Percentiles rank a stretch among this genome's conserved stretches.
These are phyloP conservation scores for Gorsachius goisagi DNA, from an alignment of 2,113 vertebrate genomes.

Conservation along the genomic window DNA sequence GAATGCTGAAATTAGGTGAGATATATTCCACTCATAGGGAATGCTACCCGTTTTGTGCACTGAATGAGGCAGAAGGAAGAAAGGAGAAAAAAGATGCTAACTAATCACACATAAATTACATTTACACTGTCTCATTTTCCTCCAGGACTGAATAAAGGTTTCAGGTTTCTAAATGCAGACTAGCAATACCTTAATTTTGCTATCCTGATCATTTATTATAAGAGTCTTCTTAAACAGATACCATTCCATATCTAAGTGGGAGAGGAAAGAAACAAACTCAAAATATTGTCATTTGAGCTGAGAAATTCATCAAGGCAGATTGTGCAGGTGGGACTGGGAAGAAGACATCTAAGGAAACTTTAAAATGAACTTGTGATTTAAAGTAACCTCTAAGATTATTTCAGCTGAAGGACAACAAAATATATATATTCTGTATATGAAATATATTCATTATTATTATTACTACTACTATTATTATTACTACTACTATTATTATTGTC, in stretches of 20 bases:
- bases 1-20: neutral
- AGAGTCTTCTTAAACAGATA: neutral
- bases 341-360: neutral
- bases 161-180: neutral
- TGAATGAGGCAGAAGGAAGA: neutral
- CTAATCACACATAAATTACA: neutral
- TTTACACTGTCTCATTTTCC: neutral
- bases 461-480: fast-evolving
- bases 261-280: neutral
- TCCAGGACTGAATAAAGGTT: neutral
- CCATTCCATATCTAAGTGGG: neutral
- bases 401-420: neutral
- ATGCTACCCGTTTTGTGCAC: neutral
- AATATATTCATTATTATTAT: neutral
- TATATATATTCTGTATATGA: too few relatives aligned
- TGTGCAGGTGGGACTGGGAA: neutral
- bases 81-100: neutral
- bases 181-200: neutral
- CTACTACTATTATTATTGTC: neutral
- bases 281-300: neutral
- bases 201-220: neutral
- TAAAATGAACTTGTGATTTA: neutral
- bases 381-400: neutral
- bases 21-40: neutral
- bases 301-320: neutral